These are phyloP conservation scores for Phyllotreta cruciferae DNA, from an alignment of 2,888 invertebrate species.

Conservation along the genomic window DNA sequence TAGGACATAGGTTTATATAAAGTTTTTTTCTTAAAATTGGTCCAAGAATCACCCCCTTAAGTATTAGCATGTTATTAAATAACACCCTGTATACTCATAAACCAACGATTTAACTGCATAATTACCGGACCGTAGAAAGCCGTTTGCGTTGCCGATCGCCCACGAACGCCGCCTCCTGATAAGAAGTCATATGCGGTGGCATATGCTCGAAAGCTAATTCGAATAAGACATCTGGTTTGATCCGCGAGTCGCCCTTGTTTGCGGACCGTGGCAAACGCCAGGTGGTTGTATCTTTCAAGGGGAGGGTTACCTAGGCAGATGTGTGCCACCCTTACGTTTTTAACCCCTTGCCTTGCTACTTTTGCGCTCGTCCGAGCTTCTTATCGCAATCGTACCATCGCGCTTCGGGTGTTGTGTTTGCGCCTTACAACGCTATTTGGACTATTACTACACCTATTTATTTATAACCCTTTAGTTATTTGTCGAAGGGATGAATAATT, in stretches of 20 bases:
- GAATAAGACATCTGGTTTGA: slow-evolving; percentile 52
- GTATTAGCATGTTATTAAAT: too few relatives aligned
- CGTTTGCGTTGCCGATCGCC: slow-evolving; percentile 26
- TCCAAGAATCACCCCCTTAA: too few relatives aligned
- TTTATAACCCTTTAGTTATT: not conserved
- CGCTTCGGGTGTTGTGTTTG: slow-evolving; percentile 32
- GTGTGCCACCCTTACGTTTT: slow-evolving; percentile 50
- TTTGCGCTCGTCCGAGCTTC: slow-evolving; percentile 45
- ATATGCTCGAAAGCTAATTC: slow-evolving; percentile 49
- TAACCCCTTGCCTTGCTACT: slow-evolving; percentile 55
- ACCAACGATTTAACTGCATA: too few relatives aligned
- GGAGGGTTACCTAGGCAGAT: slow-evolving; percentile 59
- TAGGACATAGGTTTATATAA: too few relatives aligned
- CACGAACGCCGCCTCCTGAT: slow-evolving; percentile 40
- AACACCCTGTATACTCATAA: too few relatives aligned
- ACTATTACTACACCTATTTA: not conserved
- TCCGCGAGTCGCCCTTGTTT: slow-evolving; percentile 56
- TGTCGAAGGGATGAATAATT: not conserved
- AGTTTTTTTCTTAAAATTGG: too few relatives aligned
- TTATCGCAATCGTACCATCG: slow-evolving; percentile 45
- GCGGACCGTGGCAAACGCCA: slow-evolving; percentile 60
- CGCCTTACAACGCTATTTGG: slow-evolving; percentile 15
- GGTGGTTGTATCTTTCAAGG: slow-evolving; percentile 61
- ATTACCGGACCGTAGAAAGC: too few relatives aligned
- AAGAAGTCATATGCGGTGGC: slow-evolving; percentile 49